Base-by-base conservation (phyloP, 1,140 invertebrate genomes). In the Meloidogyne chitwoodi region DNA sequence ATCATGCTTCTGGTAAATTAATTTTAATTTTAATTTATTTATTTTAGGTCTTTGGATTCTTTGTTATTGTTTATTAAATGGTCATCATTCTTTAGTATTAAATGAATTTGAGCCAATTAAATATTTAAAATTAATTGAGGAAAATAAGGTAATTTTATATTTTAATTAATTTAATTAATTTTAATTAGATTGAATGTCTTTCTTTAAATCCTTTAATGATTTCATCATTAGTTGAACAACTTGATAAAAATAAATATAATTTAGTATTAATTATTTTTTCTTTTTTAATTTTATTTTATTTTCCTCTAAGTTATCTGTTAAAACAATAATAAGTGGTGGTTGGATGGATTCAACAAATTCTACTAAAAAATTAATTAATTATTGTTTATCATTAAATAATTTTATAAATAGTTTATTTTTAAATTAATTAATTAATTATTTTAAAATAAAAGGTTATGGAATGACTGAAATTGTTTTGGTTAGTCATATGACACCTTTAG, bases 391-490 rank as follows among this genome's bases (percentile, higher is more conserved):
- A 31, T 67, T 31, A 31, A 31, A 41, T 26, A 67, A 67, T 31
- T 67, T 31, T 41, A 22, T 41, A 8, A 67, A 34, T n/a, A 56
- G 48, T 56, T 6, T n/a, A 6, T 8, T n/a, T 8, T 56, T 56
- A n/a, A n/a, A 8, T n/a, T 56, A 56, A 56, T n/a, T n/a, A 56
- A n/a, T 56, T n/a, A n/a, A n/a, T 56, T n/a, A n/a, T n/a, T n/a
- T n/a, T 56, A n/a, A 22, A 41, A 29, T 16, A 19, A 66, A 29
- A 82, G 81, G 81, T 31, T 83, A 83, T 67, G 82, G 82, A 48
- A 83, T 83, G 82, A 83, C 83, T 0, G 83, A 84, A 66, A 29
- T 84, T 19, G 81, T 83, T 12, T 69, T 77, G 8, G 31, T 84
- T 26, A 80, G 80, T 65, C 84, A 86, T 66, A 16, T 84, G 19